phyloP scores from a whole-genome alignment of 2,888 invertebrate species.

The Callimorpha dominula region DNA sequence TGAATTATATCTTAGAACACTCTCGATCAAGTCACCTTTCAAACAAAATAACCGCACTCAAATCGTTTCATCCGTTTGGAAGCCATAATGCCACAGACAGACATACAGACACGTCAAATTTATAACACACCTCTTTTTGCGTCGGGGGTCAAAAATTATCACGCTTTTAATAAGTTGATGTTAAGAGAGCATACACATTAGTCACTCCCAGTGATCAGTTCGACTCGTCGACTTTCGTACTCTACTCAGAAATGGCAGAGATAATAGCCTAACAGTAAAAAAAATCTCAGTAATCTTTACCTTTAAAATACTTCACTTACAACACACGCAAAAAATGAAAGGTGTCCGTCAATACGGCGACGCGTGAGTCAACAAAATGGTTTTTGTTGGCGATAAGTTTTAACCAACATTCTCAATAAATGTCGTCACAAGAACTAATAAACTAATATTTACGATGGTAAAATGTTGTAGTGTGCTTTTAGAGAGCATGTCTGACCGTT shows the following conservation, averaged over 20 bases:
- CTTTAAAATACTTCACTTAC: neutral
- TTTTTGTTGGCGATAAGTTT: neutral
- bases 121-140: too few relatives aligned
- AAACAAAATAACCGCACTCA: too few relatives aligned
- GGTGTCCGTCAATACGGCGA: neutral
- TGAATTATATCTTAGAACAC: too few relatives aligned
- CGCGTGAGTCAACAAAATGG: constrained; percentile 1
- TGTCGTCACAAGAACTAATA: neutral
- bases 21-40: too few relatives aligned
- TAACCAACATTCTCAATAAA: neutral
- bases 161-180: too few relatives aligned
- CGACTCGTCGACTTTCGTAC: neutral
- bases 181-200: neutral
- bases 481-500: neutral
- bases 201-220: neutral
- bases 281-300: neutral
- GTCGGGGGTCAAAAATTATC: too few relatives aligned
- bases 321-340: neutral
- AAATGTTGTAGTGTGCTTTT: neutral
- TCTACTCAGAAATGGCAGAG: too few relatives aligned
- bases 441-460: neutral
- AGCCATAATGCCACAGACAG: too few relatives aligned
- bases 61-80: too few relatives aligned
- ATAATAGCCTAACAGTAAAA: too few relatives aligned
- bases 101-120: too few relatives aligned